A percentile compares a stretch with the other conserved stretches of the same genome.
These are phyloP conservation scores for Barypeithes pellucidus DNA, from an alignment of 2,888 invertebrate species.

Conservation along the genomic window DNA sequence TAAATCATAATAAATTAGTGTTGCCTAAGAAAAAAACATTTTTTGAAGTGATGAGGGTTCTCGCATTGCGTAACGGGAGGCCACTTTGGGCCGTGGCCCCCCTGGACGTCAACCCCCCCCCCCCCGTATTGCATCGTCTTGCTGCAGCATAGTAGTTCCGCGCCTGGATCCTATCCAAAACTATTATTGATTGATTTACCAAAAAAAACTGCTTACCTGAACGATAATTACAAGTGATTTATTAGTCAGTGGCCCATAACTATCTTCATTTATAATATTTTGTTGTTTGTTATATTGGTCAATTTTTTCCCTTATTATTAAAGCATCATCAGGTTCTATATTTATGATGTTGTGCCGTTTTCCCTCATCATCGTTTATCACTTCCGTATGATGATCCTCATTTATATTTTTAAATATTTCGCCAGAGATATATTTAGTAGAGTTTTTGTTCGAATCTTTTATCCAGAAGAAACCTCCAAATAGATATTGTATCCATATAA, in stretches of 20 bases:
- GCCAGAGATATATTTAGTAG: neutral
- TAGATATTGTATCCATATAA: constrained; percentile 77
- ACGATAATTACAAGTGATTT: constrained; percentile 91
- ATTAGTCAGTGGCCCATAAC: constrained; percentile 88
- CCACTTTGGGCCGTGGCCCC: too few species aligned
- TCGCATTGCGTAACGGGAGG: too few species aligned
- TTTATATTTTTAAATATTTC: neutral
- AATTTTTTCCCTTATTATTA: constrained; percentile 80
- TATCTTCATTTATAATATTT: constrained; percentile 88
- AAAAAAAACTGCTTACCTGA: constrained; percentile 75
- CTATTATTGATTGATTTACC: too few species aligned
- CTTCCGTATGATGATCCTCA: constrained; percentile 71
- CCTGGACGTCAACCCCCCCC: too few species aligned
- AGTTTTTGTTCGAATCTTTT: constrained; percentile 84
- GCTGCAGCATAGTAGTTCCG: too few species aligned
- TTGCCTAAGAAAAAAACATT: too few species aligned
- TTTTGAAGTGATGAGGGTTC: too few species aligned
- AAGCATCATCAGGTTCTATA: neutral
- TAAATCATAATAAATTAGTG: too few species aligned
- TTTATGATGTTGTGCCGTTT: constrained; percentile 70
- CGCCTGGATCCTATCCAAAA: too few species aligned
- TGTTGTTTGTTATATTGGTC: constrained; percentile 85
- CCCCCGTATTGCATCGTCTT: too few species aligned
- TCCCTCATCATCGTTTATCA: constrained; percentile 73
- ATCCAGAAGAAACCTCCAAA: constrained; percentile 79